These are phyloP conservation scores for Chromobotia macracanthus DNA, from an alignment of 2,797 vertebrate genomes.

Conservation along the genomic window DNA sequence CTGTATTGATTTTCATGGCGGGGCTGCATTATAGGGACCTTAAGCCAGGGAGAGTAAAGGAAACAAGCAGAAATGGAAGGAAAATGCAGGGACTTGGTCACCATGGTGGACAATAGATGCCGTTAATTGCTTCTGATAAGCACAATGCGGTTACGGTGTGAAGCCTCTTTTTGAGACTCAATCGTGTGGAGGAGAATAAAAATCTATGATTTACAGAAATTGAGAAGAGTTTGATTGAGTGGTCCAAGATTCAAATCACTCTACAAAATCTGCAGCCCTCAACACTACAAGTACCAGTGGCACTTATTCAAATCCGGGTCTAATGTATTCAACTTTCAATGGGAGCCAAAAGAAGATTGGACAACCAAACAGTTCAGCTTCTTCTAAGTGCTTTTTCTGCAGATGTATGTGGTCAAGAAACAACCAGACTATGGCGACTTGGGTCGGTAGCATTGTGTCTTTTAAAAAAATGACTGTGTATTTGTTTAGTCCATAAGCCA, in stretches of 20 bases:
- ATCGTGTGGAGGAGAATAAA: background rate
- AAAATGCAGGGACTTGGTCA: constrained; percentile 71
- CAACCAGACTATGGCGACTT: constrained; percentile 23
- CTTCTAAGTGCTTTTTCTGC: constrained; percentile 14
- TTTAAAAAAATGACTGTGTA: constrained; percentile 50
- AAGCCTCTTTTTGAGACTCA: constrained; percentile 28
- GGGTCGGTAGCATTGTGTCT: constrained; percentile 28
- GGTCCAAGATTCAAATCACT: background rate
- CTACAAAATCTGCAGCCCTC: background rate
- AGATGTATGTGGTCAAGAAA: constrained; percentile 1
- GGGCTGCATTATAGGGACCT: constrained; percentile 79
- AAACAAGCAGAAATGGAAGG: constrained; percentile 74
- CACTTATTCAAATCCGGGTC: constrained; percentile 33
- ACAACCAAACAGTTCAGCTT: constrained; percentile 28
- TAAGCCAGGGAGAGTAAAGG: constrained; percentile 75
- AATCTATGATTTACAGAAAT: constrained; percentile 34
- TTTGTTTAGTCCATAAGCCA: constrained; percentile 59
- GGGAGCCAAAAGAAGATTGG: constrained; percentile 7
- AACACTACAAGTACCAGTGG: constrained; percentile 27
- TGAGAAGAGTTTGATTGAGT: background rate
- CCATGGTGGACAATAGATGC: constrained; percentile 19
- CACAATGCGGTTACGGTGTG: background rate
- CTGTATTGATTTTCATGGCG: constrained; percentile 81
- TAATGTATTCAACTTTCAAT: background rate
- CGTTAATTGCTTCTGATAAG: constrained; percentile 51